Percentiles rank a stretch among this genome's conserved stretches.
phyloP scores from a whole-genome alignment of 2,888 invertebrate species.

The Gari tellinella region DNA sequence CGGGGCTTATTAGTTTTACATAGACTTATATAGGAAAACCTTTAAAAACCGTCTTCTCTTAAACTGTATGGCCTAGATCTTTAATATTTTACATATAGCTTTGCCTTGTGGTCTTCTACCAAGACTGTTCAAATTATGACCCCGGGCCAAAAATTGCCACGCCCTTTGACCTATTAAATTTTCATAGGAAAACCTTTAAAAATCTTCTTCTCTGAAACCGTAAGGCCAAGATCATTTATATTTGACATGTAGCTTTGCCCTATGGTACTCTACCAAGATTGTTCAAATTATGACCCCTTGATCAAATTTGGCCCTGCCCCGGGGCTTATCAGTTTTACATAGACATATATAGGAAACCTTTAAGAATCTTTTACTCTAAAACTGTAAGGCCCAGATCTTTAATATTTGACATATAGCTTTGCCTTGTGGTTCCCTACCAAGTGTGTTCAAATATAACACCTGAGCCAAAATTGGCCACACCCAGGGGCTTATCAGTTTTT shows the following conservation, averaged over 20 bases:
- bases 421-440: not conserved
- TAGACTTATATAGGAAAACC: too few relatives aligned
- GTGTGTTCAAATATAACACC: not conserved
- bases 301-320: not conserved
- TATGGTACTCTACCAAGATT: not conserved
- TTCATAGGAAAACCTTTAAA: not conserved
- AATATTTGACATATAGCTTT: not conserved
- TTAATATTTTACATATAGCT: too few relatives aligned
- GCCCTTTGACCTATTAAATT: too few relatives aligned
- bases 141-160: too few relatives aligned
- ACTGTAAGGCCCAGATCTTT: not conserved
- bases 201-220: not conserved
- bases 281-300: constrained; percentile 1
- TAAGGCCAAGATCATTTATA: not conserved
- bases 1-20: too few relatives aligned
- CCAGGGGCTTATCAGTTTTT: not conserved
- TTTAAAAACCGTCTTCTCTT: too few relatives aligned
- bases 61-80: too few relatives aligned
- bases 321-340: not conserved
- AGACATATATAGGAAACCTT: constrained; percentile 3
- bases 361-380: not conserved
- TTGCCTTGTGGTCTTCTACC: too few relatives aligned
- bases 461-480: too few relatives aligned
- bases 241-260: not conserved
- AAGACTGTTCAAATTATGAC: too few relatives aligned